Conservation (phyloP, 2,797 vertebrate species). For the Oreonectes daqikongensis region DNA sequence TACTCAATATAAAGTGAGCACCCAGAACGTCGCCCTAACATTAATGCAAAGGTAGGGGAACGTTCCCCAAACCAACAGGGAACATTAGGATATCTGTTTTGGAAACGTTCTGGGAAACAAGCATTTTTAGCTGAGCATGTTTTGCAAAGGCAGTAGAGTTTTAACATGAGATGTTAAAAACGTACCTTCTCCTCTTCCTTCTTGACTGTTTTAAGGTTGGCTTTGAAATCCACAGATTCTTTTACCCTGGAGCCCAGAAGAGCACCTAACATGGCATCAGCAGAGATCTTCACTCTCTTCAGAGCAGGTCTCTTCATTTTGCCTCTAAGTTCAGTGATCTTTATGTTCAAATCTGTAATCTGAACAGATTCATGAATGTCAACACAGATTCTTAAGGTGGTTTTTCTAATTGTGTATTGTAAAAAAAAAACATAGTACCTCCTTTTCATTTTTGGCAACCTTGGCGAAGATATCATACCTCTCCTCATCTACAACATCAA, state of each 20-base stretch:
- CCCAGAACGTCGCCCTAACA: too few relatives aligned
- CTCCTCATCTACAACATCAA: slow-evolving; percentile 76
- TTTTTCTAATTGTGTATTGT: neutral
- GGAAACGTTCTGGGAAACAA: too few relatives aligned
- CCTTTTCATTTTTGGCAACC: slow-evolving; percentile 72
- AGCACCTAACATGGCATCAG: slow-evolving; percentile 82
- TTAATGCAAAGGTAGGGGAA: too few relatives aligned
- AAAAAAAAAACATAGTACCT: slow-evolving; percentile 53
- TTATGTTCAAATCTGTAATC: slow-evolving; percentile 63
- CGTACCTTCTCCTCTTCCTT: slow-evolving; percentile 83
- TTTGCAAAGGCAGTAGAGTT: neutral
- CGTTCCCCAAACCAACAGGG: too few relatives aligned
- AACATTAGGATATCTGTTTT: too few relatives aligned
- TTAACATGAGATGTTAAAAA: neutral
- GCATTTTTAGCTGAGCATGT: too few relatives aligned
- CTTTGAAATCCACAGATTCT: slow-evolving; percentile 82
- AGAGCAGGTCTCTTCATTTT: slow-evolving; percentile 82
- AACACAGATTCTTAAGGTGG: too few relatives aligned
- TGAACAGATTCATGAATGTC: slow-evolving; percentile 33
- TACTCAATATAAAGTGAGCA: neutral
- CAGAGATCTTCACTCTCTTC: slow-evolving; percentile 79
- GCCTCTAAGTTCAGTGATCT: slow-evolving; percentile 75
- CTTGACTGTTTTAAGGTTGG: slow-evolving; percentile 83
- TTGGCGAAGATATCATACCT: slow-evolving; percentile 76
- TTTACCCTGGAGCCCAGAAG: slow-evolving; percentile 77